Evolutionary conservation across 1,140 invertebrate species (phyloP), one percentile per base, ranked within the genome.

Genomic region (Drosophila persimilis): DNA sequence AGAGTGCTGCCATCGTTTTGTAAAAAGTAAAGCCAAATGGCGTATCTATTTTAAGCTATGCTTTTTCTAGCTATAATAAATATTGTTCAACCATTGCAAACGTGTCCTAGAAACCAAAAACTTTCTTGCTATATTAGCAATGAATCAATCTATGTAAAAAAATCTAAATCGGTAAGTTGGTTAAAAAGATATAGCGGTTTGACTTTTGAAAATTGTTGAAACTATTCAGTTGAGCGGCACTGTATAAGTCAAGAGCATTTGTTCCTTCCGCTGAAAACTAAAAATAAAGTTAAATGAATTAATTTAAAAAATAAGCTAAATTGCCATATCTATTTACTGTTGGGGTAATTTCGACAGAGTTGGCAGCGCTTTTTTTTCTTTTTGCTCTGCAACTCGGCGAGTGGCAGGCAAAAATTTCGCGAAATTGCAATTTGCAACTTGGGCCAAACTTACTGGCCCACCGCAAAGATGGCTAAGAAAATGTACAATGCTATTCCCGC

Each of bases 401-500:
- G 13, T 66, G 35, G 39, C 59, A 52, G 57, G 24, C 50, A 45
- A 22, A 72, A 51, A 15, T 48, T 56, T 57, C 11, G 47, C 43
- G 47, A 41, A 52, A 20, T 73, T 60, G 55, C 26, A 50, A 51
- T 15, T 15, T 29, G 29, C 46, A 22, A 39, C 26, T 31, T 43
- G 24, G 17, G 15, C 47, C 43, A 43, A 26, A 15, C 4, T 29
- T 22, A 15, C 7, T 15, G 44, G 31, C 31, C 44, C n/a, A 29
- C 48, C 63, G 71, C 60, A 47, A 63, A 72, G 46, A 73, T 73
- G 70, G 70, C 56, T 17, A 44, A 17, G n/a, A 22, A 41, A 17
- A 52, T 53, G 22, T 48, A 44, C 43, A 75, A 63, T 11, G 66
- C 62, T 50, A 58, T 90, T 24, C 89, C 89, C 54, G 89, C 72